Conservation (phyloP, 2,113 vertebrate genomes). For the Rhea americana region DNA sequence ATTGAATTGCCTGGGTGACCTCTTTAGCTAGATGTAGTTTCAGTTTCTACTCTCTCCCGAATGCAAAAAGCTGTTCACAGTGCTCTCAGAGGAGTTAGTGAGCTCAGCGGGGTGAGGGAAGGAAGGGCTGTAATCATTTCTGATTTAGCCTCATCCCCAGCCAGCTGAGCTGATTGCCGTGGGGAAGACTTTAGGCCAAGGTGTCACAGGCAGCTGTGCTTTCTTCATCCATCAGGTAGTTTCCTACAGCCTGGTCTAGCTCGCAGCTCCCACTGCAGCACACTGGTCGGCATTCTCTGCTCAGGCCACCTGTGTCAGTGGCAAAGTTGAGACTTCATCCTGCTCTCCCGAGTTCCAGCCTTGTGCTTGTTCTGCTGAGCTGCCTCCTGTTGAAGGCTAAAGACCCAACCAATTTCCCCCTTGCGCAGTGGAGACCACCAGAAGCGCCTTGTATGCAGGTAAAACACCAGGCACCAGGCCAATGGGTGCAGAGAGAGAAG, state of each 20-base stretch:
- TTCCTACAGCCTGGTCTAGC: background rate
- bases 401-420: background rate
- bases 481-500: background rate
- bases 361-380: background rate
- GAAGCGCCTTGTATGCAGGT: background rate
- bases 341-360: background rate
- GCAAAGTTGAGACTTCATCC: background rate
- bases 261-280: background rate
- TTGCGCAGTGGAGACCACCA: background rate
- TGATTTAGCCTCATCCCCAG: background rate
- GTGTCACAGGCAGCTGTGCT: background rate
- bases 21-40: background rate
- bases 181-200: fast-evolving
- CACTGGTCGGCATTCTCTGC: fast-evolving
- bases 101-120: fast-evolving
- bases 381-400: background rate
- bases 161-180: background rate
- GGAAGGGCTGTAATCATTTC: background rate
- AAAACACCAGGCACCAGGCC: background rate
- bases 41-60: background rate
- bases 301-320: background rate
- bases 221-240: background rate
- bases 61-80: background rate
- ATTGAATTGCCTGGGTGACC: background rate
- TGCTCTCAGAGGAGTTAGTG: background rate